These are phyloP conservation scores for Puntigrus tetrazona DNA, from an alignment of 2,113 vertebrate species.

Conservation along the genomic window DNA sequence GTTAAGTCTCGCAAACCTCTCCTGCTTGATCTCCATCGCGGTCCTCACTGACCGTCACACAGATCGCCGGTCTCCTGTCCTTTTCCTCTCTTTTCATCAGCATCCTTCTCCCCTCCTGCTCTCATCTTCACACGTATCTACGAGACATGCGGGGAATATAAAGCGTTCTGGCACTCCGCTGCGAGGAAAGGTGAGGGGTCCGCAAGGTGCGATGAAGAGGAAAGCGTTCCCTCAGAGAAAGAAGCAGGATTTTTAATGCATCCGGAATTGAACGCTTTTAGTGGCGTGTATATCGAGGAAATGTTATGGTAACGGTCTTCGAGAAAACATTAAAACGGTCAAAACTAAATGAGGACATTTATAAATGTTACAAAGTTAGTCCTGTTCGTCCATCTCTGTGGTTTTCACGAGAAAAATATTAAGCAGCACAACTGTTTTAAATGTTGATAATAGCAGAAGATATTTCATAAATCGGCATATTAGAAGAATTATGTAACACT, in stretches of 20 bases:
- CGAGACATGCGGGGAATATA: slow-evolving; percentile 13
- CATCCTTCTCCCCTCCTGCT: neutral
- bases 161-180: slow-evolving; percentile 21
- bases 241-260: neutral
- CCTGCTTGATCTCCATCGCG: neutral
- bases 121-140: slow-evolving; percentile 23
- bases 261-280: neutral
- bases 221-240: neutral
- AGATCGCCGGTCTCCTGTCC: neutral
- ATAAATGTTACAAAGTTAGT: neutral
- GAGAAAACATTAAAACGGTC: neutral
- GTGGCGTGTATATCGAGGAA: neutral
- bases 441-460: neutral
- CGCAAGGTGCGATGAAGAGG: slow-evolving; percentile 1
- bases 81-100: neutral
- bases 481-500: neutral
- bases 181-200: slow-evolving; percentile 9
- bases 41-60: neutral
- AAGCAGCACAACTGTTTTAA: neutral
- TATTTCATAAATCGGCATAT: neutral
- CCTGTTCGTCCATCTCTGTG: neutral
- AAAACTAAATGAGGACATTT: neutral
- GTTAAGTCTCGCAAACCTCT: neutral
- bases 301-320: too few species aligned
- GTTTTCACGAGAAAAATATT: neutral